These are phyloP conservation scores for Diplolepis rosae DNA, from an alignment of 2,888 invertebrate species.

Conservation along the genomic window DNA sequence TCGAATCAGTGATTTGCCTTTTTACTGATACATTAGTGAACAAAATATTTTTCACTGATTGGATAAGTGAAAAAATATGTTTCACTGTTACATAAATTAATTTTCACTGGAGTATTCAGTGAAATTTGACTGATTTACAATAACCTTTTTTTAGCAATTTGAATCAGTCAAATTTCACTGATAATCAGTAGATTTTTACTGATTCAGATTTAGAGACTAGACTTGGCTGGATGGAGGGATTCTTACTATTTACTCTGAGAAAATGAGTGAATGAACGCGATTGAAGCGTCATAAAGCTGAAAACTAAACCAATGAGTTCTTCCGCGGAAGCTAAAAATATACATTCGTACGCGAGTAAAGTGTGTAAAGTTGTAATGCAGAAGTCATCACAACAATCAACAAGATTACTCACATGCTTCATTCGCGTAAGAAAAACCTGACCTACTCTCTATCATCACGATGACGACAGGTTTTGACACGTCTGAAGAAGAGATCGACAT, in stretches of 20 bases:
- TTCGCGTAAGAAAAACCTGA: conserved; percentile 49
- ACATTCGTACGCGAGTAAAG: neutral
- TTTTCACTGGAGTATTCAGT: no score
- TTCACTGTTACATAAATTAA: no score
- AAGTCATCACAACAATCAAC: conserved; percentile 54
- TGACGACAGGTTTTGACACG: neutral
- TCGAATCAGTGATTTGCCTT: no score
- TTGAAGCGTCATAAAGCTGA: conserved; percentile 34
- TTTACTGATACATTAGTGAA: no score
- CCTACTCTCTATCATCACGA: conserved; percentile 34
- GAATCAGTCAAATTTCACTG: no score
- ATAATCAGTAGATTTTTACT: no score
- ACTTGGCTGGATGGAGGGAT: conserved; percentile 8
- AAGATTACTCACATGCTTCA: conserved; percentile 51
- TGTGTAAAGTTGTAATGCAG: conserved; percentile 10
- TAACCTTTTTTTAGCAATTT: no score
- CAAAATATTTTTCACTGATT: no score
- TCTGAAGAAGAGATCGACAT: neutral
- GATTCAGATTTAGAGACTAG: neutral
- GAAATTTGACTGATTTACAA: no score
- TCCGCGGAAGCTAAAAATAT: neutral
- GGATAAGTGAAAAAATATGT: no score
- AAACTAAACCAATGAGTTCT: neutral
- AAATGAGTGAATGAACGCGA: conserved; percentile 6
- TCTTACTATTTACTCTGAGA: conserved; percentile 37